A percentile compares a stretch with the other conserved stretches of the same genome.
Evolutionary conservation across 2,113 vertebrate species (phyloP).

Genomic region (Carassius auratus): DNA sequence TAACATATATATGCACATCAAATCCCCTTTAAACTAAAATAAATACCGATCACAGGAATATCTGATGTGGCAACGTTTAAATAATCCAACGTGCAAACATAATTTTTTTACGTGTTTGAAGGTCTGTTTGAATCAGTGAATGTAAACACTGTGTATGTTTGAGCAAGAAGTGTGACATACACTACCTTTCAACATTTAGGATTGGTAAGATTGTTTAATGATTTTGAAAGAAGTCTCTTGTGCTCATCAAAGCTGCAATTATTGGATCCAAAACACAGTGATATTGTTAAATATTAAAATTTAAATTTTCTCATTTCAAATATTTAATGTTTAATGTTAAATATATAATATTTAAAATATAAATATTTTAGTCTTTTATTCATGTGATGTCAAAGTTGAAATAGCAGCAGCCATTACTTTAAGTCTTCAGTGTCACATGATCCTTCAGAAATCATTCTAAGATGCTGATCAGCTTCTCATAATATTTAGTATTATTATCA

Average conservation of each 20-base stretch:
- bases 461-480: neutral
- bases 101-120: neutral
- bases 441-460: neutral
- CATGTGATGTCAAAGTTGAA: neutral
- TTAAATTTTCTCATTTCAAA: neutral
- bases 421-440: neutral
- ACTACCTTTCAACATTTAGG: neutral
- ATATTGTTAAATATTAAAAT: neutral
- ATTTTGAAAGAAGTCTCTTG: neutral
- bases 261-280: neutral
- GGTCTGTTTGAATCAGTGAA: neutral
- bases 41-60: neutral
- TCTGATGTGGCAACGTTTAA: neutral
- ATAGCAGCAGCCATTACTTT: neutral
- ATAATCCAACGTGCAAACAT: neutral
- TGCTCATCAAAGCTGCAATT: neutral
- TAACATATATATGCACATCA: neutral
- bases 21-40: neutral
- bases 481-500: neutral
- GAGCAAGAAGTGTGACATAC: neutral
- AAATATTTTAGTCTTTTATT: neutral
- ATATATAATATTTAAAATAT: no score
- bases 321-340: no score
- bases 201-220: neutral
- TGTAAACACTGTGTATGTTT: slow-evolving; percentile 7